Evolutionary conservation across 2,797 vertebrate genomes (phyloP), one percentile per base, ranked within the genome.

Genomic region (Malacoraja senta): DNA sequence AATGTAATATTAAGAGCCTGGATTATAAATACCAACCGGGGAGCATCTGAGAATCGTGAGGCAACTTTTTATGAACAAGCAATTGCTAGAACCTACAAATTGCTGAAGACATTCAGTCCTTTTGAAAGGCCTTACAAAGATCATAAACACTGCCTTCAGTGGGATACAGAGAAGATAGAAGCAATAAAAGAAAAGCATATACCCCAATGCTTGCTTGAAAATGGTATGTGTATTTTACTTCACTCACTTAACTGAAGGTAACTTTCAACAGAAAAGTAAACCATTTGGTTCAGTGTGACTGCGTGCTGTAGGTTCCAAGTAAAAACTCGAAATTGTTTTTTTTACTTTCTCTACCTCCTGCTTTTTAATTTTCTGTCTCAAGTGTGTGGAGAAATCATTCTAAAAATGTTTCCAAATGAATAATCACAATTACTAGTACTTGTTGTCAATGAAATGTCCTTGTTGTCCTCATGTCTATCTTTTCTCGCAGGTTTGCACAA

Each of bases 111-210:
- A 0, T 94, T 96, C 77, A 97, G 96, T 0, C 96, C 96, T 74
- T 97, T 97, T 7, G 94, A 97, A 61, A 96, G 97, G 79, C 97
- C 97, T 0, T 95, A 95, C 93, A 97, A 96, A 95, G 97, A 97
- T 58, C 96, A 97, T 94, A 96, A 95, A 72, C 95, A 95, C 93
- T 98, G 97, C 93, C 95, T 96, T 76, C 97, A 97, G 38, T 99
- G 98, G 98, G 96, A 97, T 32, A 94, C 96, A 93, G 96, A 96
- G 93, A 96, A 98, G 88, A 94, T 96, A 93, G 97, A 97, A 97
- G 97, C 94, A 94, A 95, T 96, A 44, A 96, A 93, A 94, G 96
- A 95, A 88, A 95, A 96, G 93, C 96, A 93, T 95, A 95, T 96
- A 93, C 95, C 95, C 93, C 97, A 96, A 93, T 99, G 98, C 94